Conservation (phyloP, 1,140 invertebrate species). For the Drosophila asahinai region DNA sequence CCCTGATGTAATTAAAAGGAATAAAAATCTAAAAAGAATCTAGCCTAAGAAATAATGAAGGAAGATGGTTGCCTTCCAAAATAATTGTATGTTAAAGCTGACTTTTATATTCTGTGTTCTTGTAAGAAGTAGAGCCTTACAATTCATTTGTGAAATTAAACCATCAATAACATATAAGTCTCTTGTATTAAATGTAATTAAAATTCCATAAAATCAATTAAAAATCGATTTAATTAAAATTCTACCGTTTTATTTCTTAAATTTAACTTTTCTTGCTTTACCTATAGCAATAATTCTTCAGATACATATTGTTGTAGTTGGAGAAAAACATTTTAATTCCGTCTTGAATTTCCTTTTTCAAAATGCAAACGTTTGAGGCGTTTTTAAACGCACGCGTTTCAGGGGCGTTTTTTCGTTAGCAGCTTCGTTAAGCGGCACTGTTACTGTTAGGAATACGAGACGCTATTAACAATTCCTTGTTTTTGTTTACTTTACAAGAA, state of each 20-base stretch:
- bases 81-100: neutral
- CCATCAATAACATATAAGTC: neutral
- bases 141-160: neutral
- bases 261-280: slow-evolving; percentile 34
- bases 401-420: slow-evolving; percentile 23
- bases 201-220: neutral
- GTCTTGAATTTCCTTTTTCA: neutral
- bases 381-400: slow-evolving; percentile 50
- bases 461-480: slow-evolving; percentile 63
- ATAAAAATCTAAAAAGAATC: neutral
- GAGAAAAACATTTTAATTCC: slow-evolving; percentile 72
- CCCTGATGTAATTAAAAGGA: too few species aligned
- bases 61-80: neutral
- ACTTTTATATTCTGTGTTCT: neutral
- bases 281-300: slow-evolving; percentile 84
- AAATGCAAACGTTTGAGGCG: slow-evolving; percentile 17
- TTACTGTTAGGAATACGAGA: slow-evolving; percentile 46
- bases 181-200: too few species aligned
- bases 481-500: slow-evolving; percentile 66
- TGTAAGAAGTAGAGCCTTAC: neutral
- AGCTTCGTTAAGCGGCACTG: slow-evolving; percentile 21
- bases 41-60: neutral
- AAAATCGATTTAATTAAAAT: neutral
- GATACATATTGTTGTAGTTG: slow-evolving; percentile 83
- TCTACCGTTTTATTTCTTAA: neutral